Percentiles rank a stretch among this genome's conserved stretches.
These are phyloP conservation scores for Adelosebastes latens DNA, from an alignment of 2,797 vertebrate species.

Conservation along the genomic window DNA sequence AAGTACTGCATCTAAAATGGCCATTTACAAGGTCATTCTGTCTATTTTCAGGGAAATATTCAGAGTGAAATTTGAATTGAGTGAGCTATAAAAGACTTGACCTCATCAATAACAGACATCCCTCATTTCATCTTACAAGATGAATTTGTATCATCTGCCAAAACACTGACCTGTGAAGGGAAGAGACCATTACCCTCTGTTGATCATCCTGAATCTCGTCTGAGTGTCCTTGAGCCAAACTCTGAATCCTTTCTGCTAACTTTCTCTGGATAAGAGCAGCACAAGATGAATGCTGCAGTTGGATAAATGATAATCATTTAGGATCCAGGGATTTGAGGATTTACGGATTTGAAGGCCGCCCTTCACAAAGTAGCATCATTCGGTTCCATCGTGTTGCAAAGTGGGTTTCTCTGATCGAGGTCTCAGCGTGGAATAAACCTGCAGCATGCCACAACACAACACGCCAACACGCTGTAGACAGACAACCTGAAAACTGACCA, in stretches of 20 bases:
- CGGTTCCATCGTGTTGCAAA: background rate
- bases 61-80: background rate
- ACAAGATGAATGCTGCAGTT: background rate
- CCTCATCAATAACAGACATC: background rate
- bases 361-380: conserved; percentile 22
- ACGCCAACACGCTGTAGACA: background rate
- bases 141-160: conserved; percentile 25
- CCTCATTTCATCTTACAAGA: conserved; percentile 17
- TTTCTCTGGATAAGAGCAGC: conserved; percentile 5
- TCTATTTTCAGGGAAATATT: background rate
- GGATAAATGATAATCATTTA: conserved; percentile 13
- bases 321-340: conserved; percentile 45
- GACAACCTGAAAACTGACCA: background rate
- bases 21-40: conserved; percentile 22
- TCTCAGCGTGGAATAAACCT: background rate
- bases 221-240: conserved; percentile 42
- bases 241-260: conserved; percentile 10
- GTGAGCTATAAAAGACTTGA: conserved; percentile 3
- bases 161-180: background rate
- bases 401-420: background rate
- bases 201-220: conserved; percentile 13
- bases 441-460: background rate
- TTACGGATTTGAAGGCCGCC: conserved; percentile 33
- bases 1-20: background rate
- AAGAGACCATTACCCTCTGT: conserved; percentile 22